These are phyloP conservation scores for Campaea margaritaria DNA, from an alignment of 2,888 invertebrate genomes.

Conservation along the genomic window DNA sequence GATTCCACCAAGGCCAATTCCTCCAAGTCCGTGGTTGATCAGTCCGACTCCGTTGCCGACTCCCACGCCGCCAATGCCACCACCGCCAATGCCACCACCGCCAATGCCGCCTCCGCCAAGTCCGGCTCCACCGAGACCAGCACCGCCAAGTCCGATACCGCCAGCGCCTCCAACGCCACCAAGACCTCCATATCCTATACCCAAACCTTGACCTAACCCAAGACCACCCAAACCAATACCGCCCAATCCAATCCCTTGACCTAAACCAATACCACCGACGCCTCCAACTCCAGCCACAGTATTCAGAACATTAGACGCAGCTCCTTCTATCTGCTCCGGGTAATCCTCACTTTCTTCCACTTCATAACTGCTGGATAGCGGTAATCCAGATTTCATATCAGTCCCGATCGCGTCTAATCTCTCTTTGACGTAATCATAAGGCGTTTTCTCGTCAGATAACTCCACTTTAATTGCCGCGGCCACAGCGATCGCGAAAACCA, in stretches of 20 bases:
- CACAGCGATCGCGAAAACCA: conserved; percentile 58
- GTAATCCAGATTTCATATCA: conserved; percentile 67
- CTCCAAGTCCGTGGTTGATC: conserved; percentile 52
- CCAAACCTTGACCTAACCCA: conserved; percentile 49
- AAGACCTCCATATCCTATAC: conserved; percentile 48
- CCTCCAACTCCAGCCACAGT: conserved; percentile 68
- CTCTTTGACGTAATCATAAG: conserved; percentile 78
- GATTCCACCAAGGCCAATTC: conserved; percentile 65
- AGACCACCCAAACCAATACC: conserved; percentile 54
- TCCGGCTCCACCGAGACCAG: conserved; percentile 66
- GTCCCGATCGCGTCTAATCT: conserved; percentile 67
- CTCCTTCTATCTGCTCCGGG: conserved; percentile 77
- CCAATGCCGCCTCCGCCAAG: conserved; percentile 65
- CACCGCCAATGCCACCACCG: conserved; percentile 59
- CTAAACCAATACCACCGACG: conserved; percentile 45
- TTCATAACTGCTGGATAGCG: conserved; percentile 82
- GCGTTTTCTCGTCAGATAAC: conserved; percentile 72
- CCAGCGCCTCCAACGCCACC: conserved; percentile 51
- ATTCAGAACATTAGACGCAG: conserved; percentile 73
- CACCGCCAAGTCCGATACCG: conserved; percentile 53
- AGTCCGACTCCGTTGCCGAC: conserved; percentile 56
- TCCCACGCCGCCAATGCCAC: conserved; percentile 60
- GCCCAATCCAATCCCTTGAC: conserved; percentile 45
- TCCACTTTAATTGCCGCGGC: conserved; percentile 67
- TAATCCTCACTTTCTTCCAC: conserved; percentile 86